A percentile compares a stretch with the other conserved stretches of the same genome.
phyloP scores from a whole-genome alignment of 2,797 vertebrate genomes.

The Distichodus sexfasciatus region DNA sequence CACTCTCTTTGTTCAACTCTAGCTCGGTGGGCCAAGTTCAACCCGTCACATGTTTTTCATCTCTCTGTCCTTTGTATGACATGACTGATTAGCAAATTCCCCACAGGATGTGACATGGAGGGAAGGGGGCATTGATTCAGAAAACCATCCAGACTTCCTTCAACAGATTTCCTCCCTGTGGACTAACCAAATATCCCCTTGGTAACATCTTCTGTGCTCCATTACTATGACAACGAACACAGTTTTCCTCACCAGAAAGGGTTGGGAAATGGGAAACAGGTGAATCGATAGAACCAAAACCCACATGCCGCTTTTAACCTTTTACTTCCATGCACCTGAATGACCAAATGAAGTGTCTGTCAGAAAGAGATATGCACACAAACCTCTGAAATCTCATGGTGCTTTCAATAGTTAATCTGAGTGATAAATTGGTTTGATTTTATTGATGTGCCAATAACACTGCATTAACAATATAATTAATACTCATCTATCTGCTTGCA shows the following conservation, averaged over 20 bases:
- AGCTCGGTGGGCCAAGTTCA: slow-evolving; percentile 24
- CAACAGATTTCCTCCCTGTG: slow-evolving; percentile 37
- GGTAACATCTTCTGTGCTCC: slow-evolving; percentile 16
- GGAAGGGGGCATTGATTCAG: slow-evolving; percentile 56
- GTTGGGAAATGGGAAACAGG: slow-evolving; percentile 36
- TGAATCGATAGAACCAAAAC: slow-evolving; percentile 36
- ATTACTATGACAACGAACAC: slow-evolving; percentile 39
- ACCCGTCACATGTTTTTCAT: not conserved
- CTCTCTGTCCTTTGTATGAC: not conserved
- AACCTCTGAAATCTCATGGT: not conserved
- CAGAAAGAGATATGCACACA: not conserved
- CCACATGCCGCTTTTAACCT: slow-evolving; percentile 7
- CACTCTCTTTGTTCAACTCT: slow-evolving; percentile 27
- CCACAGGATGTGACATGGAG: slow-evolving; percentile 35
- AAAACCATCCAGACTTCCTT: slow-evolving; percentile 52
- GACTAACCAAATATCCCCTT: not conserved
- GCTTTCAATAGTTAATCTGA: not conserved
- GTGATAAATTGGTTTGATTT: not conserved
- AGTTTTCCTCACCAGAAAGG: slow-evolving; percentile 31
- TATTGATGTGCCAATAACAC: not conserved
- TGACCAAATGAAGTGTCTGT: not conserved
- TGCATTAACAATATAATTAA: not conserved
- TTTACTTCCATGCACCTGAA: not conserved
- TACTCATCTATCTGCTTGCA: no score
- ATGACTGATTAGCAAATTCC: slow-evolving; percentile 45